phyloP scores from a whole-genome alignment of 2,888 invertebrate species.

The Phania funesta region DNA sequence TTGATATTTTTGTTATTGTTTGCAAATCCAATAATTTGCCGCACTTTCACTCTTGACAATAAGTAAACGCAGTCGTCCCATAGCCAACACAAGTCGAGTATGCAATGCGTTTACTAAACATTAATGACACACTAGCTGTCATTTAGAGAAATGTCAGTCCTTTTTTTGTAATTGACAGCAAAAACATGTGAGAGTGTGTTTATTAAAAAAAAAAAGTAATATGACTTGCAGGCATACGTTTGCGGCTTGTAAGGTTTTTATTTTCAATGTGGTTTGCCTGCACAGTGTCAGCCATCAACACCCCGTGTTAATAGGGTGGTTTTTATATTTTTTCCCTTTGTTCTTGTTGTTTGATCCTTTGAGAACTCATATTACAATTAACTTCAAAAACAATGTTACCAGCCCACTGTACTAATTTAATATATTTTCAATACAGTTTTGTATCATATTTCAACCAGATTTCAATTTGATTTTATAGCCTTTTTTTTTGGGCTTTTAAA shows the following conservation, averaged over 20 bases:
- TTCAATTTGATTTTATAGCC: slow-evolving; percentile 75
- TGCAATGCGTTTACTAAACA: slow-evolving; percentile 20
- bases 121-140: slow-evolving; percentile 61
- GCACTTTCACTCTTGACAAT: slow-evolving; percentile 58
- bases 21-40: slow-evolving; percentile 57
- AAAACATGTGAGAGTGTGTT: slow-evolving; percentile 32
- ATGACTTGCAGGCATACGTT: slow-evolving; percentile 66
- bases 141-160: slow-evolving; percentile 40
- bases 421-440: slow-evolving; percentile 64
- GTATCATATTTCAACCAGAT: slow-evolving; percentile 78
- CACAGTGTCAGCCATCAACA: slow-evolving; percentile 50
- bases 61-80: background rate
- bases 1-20: slow-evolving; percentile 39
- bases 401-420: slow-evolving; percentile 57
- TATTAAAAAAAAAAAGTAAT: slow-evolving; percentile 49
- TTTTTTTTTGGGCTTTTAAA: slow-evolving; percentile 47
- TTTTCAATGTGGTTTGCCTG: slow-evolving; percentile 48
- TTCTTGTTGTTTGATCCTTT: background rate
- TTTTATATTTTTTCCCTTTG: background rate
- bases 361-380: slow-evolving; percentile 31
- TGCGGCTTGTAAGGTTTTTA: slow-evolving; percentile 55
- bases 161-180: slow-evolving; percentile 30
- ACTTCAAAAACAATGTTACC: slow-evolving; percentile 11
- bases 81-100: background rate
- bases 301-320: slow-evolving; percentile 12